Conservation (phyloP, 2,888 invertebrate genomes). For the Pteria penguin region DNA sequence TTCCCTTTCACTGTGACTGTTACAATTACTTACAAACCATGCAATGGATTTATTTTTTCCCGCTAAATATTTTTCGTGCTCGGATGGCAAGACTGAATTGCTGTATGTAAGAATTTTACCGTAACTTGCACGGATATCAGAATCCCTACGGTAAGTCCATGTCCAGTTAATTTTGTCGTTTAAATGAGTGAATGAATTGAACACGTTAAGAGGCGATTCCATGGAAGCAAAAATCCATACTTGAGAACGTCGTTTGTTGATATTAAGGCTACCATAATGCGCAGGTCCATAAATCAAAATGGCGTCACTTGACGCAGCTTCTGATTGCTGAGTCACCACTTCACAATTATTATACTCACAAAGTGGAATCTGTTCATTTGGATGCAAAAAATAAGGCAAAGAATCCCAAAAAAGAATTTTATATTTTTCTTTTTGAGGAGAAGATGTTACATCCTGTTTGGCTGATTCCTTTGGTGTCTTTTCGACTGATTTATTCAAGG, state of each 20-base stretch:
- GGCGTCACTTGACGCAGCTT: background rate
- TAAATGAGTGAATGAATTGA: background rate
- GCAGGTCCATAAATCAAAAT: constrained; percentile 2
- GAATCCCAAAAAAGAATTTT: background rate
- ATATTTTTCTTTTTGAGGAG: background rate
- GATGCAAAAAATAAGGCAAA: background rate
- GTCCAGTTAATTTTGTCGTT: constrained; percentile 5
- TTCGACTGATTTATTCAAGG: too few species aligned
- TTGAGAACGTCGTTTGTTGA: background rate
- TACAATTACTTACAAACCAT: constrained; percentile 9
- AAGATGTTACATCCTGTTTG: background rate
- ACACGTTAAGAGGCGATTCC: background rate
- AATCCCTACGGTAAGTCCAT: constrained; percentile 3
- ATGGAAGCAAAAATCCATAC: background rate
- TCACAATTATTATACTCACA: background rate
- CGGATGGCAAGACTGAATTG: background rate
- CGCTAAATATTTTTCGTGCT: background rate
- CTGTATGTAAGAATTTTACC: background rate
- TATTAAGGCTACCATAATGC: background rate
- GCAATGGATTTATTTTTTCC: constrained; percentile 1
- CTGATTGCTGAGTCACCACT: background rate
- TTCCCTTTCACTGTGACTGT: background rate
- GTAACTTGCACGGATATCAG: background rate
- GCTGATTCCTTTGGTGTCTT: too few species aligned
- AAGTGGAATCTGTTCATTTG: background rate